Evolutionary conservation across 2,888 invertebrate species (phyloP), one percentile per base, ranked within the genome.

Genomic region (Mesorhabditis spiculigera): DNA sequence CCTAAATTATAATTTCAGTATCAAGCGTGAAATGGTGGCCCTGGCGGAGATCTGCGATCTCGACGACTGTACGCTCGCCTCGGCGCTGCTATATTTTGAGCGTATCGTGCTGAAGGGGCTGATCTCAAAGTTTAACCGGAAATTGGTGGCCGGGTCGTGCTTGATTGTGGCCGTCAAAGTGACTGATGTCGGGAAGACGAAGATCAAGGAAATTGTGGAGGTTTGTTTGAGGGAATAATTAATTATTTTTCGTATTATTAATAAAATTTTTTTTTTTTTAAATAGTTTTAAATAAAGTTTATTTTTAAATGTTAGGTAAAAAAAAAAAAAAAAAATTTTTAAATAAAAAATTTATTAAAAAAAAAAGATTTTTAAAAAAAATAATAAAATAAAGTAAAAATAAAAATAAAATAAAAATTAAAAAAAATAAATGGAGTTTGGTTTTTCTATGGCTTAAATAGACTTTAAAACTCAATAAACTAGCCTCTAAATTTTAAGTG

Each of bases 41-140:
- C 65, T 81, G 1, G 73, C 75, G 8, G 45, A 58, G 42, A 79
- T 94, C 87, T 91, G 90, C 81, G 91, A 92, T 72, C 81, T 89
- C 13, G 96, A 97, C 88, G 89, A 95, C 72, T 89, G 95, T 73
- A 94, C 94, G 0, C 93, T 97, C 28, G 95, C 97, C 28, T 94
- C 95, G 87, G 93, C 95, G 0, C 96, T 94, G 86, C 96, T 96
- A n/a, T 97, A 94, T 88, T 97, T 96, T 87, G 97, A 98, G 87
- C 95, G 95, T 87, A 89, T 97, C 69, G 94, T 97, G 80, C 89
- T 95, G 67, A 92, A 92, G 87, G 86, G 93, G 86, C 89, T 95
- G 73, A 93, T 97, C 67, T 95, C 94, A 85, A 98, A 97, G 87
- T 91, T 91, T 86, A 97, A 97, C 86, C 90, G 97, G 65, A 97